A percentile compares a stretch with the other conserved stretches of the same genome.
Conservation (phyloP, 2,113 vertebrate species). For the Equus quagga region DNA sequence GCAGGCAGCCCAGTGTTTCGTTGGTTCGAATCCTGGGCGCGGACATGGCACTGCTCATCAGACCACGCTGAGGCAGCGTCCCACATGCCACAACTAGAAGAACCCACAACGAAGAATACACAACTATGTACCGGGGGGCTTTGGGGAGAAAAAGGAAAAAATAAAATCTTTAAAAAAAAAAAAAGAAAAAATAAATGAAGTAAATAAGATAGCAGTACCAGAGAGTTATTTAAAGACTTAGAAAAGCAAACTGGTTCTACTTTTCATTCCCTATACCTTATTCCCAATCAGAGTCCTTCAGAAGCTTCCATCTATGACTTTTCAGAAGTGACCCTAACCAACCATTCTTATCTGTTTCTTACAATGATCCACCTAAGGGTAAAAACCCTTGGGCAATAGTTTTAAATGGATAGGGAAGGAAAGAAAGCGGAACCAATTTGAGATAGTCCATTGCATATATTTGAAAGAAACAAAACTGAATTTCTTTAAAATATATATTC, state of each 20-base stretch:
- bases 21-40: too few relatives aligned
- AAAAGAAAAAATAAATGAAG: neutral
- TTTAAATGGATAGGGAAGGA: conserved; percentile 21
- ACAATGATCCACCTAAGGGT: neutral
- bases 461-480: neutral
- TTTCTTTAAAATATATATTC: conserved; percentile 19
- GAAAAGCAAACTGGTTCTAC: neutral
- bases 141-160: too few relatives aligned
- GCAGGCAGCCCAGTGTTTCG: too few relatives aligned
- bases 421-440: conserved; percentile 36
- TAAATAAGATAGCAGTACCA: conserved; percentile 17
- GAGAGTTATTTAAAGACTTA: conserved; percentile 36
- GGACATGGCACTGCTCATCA: too few relatives aligned
- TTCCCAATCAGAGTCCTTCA: neutral
- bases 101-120: too few relatives aligned
- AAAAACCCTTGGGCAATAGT: neutral
- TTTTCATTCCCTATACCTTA: neutral
- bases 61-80: too few relatives aligned
- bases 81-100: too few relatives aligned
- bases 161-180: neutral
- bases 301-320: neutral
- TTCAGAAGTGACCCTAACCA: neutral
- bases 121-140: too few relatives aligned
- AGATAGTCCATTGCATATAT: conserved; percentile 42
- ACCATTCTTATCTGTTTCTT: conserved; percentile 30